Evolutionary conservation across 2,113 vertebrate genomes (phyloP).

Genomic region (Festucalex cinctus): DNA sequence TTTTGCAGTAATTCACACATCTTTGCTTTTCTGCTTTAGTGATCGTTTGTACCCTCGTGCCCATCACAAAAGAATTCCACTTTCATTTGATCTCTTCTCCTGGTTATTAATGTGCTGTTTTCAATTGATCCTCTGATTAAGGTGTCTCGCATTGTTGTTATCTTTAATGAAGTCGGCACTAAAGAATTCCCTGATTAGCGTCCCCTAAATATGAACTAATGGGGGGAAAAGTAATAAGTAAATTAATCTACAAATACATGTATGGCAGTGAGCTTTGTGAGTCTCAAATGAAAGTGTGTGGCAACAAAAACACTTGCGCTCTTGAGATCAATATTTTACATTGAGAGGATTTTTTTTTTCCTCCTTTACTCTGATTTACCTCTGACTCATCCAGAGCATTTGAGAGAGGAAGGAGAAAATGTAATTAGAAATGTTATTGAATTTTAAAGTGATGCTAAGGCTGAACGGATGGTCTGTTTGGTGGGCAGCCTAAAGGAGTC

Average conservation of each 20-base stretch:
- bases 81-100: slow-evolving; percentile 18
- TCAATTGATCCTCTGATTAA: slow-evolving; percentile 16
- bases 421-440: neutral
- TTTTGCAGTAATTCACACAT: neutral
- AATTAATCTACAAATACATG: neutral
- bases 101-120: slow-evolving; percentile 29
- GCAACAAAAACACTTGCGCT: neutral
- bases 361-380: neutral
- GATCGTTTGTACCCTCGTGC: slow-evolving; percentile 30
- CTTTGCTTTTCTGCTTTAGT: neutral
- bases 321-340: neutral
- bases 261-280: neutral
- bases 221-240: neutral
- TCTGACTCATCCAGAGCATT: neutral
- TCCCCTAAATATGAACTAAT: neutral
- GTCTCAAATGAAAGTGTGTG: neutral
- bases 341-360: neutral
- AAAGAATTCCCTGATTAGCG: neutral
- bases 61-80: slow-evolving; percentile 19
- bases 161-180: slow-evolving; percentile 10
- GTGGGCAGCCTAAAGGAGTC: neutral
- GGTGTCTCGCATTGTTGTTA: slow-evolving; percentile 10
- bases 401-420: neutral
- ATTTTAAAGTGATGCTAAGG: neutral
- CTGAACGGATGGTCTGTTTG: neutral